Evolutionary conservation across 2,888 invertebrate genomes (phyloP), one percentile per base, ranked within the genome.

Genomic region (Acleris sparsana): DNA sequence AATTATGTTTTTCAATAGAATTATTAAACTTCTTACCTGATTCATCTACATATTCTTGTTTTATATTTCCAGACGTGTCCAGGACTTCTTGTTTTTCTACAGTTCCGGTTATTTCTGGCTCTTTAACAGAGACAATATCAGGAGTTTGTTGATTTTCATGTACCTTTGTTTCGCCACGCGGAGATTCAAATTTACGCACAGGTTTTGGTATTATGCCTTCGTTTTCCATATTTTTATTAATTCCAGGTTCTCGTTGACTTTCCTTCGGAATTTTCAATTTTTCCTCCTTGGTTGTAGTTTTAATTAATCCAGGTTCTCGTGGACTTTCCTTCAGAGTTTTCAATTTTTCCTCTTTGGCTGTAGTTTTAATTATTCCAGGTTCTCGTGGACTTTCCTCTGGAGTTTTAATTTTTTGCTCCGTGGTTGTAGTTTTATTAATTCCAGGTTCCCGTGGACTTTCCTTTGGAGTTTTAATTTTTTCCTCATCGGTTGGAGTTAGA

Each of bases 161-260:
- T 16, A 16, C 4, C 2, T 43, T 18, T 16, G 48, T 6, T 25
- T 48, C 17, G 2, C 16, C 53, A n/a, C 13, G 1, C 7, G 46
- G 22, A 13, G 39, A 4, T 39, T 39, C 13, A 39, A 39, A 3
- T 44, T 56, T 56, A 44, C 9, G 7, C 43, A 55, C 29, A n/a
- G 18, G 5, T 11, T 59, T 39, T 1, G 29, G 22, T 39, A 39
- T 7, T n/a, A 11, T 52, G 16, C 1, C 17, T 13, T 16, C 11
- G 9, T 55, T 62, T 17, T 52, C 48, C 49, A 22, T 56, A 18
- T 20, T 67, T 25, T 53, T 51, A 25, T 62, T 49, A 33, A 53
- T 48, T 6, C 57, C 53, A 25, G 39, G 29, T 9, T 43, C 44
- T 25, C 55, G 57, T 18, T n/a, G 25, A 46, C 61, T 61, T 18